These are phyloP conservation scores for Procambarus clarkii DNA, from an alignment of 1,140 invertebrate genomes.

Conservation along the genomic window DNA sequence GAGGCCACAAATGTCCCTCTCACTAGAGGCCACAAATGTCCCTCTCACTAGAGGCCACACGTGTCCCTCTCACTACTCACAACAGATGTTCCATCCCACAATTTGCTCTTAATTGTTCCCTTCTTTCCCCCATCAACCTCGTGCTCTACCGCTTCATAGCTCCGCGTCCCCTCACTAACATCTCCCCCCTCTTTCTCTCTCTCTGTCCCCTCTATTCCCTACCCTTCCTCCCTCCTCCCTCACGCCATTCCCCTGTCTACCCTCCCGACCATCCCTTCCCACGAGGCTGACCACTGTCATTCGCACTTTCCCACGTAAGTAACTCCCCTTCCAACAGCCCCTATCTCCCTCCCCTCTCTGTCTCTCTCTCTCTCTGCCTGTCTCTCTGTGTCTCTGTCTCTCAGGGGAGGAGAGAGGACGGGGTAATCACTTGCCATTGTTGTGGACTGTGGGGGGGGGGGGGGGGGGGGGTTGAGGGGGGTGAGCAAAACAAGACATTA, in stretches of 20 bases:
- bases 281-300: not conserved
- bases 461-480: too few species aligned
- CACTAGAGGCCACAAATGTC: too few species aligned
- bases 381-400: not conserved
- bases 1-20: too few species aligned
- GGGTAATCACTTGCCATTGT: too few species aligned
- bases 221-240: too few species aligned
- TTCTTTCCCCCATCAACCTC: not conserved
- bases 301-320: not conserved
- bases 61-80: too few species aligned
- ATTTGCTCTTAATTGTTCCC: not conserved
- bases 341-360: not conserved
- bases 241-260: not conserved
- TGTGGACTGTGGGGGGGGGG: too few species aligned
- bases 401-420: too few species aligned
- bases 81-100: not conserved
- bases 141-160: too few species aligned
- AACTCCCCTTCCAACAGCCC: not conserved
- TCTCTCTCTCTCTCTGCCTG: not conserved
- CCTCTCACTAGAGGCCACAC: too few species aligned
- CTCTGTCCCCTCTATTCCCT: not conserved
- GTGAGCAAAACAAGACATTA: too few species aligned
- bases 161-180: too few species aligned
- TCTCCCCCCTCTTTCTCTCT: not conserved
- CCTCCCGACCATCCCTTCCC: not conserved